phyloP scores from a whole-genome alignment of 2,888 invertebrate genomes.

The Drosophila melanocephala region DNA sequence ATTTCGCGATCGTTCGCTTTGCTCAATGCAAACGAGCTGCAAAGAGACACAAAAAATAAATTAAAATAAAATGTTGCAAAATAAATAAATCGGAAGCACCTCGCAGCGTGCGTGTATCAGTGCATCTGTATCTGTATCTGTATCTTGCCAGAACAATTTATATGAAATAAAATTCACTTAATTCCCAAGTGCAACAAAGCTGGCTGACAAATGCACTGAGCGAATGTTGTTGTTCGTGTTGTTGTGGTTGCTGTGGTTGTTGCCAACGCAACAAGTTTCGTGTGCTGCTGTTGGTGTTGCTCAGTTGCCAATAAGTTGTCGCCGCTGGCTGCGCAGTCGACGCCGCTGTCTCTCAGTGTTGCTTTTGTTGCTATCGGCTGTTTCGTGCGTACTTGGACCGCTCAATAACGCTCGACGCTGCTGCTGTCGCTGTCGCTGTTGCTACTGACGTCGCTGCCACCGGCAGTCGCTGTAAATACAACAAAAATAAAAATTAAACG shows the following conservation, averaged over 20 bases:
- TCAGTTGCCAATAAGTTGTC: conserved; percentile 75
- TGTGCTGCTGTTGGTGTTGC: conserved; percentile 53
- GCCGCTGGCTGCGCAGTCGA: conserved; percentile 62
- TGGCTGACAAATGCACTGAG: conserved; percentile 65
- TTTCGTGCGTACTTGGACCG: conserved; percentile 76
- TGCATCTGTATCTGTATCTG: conserved; percentile 26
- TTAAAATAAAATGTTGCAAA: conserved; percentile 46
- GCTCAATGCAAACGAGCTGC: conserved; percentile 64
- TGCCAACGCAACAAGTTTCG: conserved; percentile 77
- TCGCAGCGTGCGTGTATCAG: conserved; percentile 42
- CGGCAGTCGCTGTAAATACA: conserved; percentile 57
- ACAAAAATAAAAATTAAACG: conserved; percentile 72
- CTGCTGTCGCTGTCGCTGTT: conserved; percentile 22
- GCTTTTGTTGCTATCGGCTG: conserved; percentile 56
- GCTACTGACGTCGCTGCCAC: conserved; percentile 39
- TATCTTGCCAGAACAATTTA: conserved; percentile 69
- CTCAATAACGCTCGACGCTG: conserved; percentile 68
- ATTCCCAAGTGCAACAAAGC: conserved; percentile 21
- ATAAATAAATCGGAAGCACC: conserved; percentile 76
- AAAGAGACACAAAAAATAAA: conserved; percentile 7
- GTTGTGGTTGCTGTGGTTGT: conserved; percentile 38
- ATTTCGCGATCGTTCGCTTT: conserved; percentile 33
- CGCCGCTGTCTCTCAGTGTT: conserved; percentile 54
- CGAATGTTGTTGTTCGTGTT: conserved; percentile 46
- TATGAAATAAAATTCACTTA: conserved; percentile 54